These are phyloP conservation scores for Bagarius yarrelli DNA, from an alignment of 2,113 vertebrate genomes.

Conservation along the genomic window DNA sequence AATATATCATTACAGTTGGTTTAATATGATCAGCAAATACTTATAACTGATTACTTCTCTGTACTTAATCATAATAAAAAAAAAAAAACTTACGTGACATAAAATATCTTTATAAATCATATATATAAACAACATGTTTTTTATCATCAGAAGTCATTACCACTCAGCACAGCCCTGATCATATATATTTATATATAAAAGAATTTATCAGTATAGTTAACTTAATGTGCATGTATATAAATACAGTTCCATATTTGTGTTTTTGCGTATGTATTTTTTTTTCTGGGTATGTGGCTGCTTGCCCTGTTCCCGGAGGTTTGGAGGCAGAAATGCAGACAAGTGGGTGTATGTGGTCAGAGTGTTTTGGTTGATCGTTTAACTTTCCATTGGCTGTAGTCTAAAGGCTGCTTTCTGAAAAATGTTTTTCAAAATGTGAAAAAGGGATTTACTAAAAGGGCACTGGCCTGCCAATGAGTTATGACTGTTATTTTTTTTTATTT, in stretches of 20 bases:
- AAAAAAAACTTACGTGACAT: too few relatives aligned
- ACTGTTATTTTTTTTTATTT: conserved; percentile 8
- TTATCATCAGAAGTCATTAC: background rate
- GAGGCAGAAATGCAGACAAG: conserved; percentile 72
- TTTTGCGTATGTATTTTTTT: conserved; percentile 33
- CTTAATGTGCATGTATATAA: background rate
- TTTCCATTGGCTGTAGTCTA: conserved; percentile 40
- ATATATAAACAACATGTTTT: too few relatives aligned
- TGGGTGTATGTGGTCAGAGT: conserved; percentile 69
- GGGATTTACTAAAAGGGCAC: conserved; percentile 42
- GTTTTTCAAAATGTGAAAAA: conserved; percentile 21
- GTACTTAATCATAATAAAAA: too few relatives aligned
- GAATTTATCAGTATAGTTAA: background rate
- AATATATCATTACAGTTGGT: too few relatives aligned
- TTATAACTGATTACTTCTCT: too few relatives aligned
- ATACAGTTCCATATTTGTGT: conserved; percentile 10
- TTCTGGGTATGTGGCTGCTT: conserved; percentile 41
- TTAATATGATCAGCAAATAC: too few relatives aligned
- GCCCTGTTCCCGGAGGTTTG: conserved; percentile 58
- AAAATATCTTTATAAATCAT: too few relatives aligned
- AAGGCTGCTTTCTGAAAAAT: conserved; percentile 33
- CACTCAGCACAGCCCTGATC: background rate
- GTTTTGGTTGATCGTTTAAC: conserved; percentile 48
- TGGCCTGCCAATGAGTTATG: conserved; percentile 7
- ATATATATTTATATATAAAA: background rate